A percentile compares a stretch with the other conserved stretches of the same genome.
phyloP scores from a whole-genome alignment of 2,888 invertebrate species.

The Metopia argyrocephala region DNA sequence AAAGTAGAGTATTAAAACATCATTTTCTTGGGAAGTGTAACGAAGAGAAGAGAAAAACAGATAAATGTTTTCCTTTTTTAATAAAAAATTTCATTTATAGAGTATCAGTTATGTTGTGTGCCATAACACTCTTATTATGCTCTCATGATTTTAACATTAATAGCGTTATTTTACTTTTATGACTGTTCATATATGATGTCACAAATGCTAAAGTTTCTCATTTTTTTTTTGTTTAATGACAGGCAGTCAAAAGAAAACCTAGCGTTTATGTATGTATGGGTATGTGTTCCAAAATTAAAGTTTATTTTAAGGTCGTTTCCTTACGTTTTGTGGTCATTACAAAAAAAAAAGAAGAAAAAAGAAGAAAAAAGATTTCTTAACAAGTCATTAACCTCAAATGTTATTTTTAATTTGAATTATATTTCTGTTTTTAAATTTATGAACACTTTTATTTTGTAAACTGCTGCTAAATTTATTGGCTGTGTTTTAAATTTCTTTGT shows the following conservation, averaged over 20 bases:
- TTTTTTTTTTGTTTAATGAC: slow-evolving; percentile 2
- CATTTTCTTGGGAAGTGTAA: background rate
- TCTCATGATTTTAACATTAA: slow-evolving; percentile 25
- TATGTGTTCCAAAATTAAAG: background rate
- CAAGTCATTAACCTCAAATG: slow-evolving; percentile 20
- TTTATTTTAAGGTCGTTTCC: background rate
- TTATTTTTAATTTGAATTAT: slow-evolving; percentile 13
- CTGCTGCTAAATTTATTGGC: background rate
- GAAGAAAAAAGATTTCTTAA: background rate
- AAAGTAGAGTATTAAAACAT: too few species aligned
- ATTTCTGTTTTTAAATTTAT: slow-evolving; percentile 5
- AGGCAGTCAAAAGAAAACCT: too few species aligned
- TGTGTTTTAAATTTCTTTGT: slow-evolving; percentile 13
- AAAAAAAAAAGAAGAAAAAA: background rate
- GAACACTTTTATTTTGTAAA: background rate
- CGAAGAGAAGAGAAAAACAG: background rate
- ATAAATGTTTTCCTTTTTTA: background rate
- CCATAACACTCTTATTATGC: slow-evolving; percentile 26
- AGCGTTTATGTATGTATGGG: background rate
- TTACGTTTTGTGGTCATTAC: background rate
- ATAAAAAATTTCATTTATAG: slow-evolving; percentile 24
- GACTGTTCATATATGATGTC: slow-evolving; percentile 13
- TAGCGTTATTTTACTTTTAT: slow-evolving; percentile 23
- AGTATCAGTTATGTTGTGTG: slow-evolving; percentile 17
- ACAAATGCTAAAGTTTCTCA: slow-evolving; percentile 16